These are phyloP conservation scores for Plemyria rubiginata DNA, from an alignment of 2,888 invertebrate species.

Conservation along the genomic window DNA sequence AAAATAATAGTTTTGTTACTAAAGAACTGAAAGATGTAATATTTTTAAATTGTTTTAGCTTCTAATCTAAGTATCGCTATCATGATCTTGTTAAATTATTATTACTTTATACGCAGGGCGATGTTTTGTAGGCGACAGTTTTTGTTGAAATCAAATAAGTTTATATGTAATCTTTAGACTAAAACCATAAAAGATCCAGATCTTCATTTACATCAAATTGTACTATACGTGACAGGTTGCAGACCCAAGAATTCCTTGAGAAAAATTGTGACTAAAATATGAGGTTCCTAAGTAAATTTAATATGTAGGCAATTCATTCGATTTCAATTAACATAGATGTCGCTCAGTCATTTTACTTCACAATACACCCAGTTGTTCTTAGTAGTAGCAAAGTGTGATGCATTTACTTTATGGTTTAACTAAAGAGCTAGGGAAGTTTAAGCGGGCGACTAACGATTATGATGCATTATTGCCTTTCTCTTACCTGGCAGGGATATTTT, in stretches of 20 bases:
- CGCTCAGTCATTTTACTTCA: background rate
- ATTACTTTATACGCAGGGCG: background rate
- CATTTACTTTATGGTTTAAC: background rate
- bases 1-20: conserved; percentile 1
- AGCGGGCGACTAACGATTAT: too few species aligned
- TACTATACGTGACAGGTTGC: background rate
- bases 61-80: conserved; percentile 1
- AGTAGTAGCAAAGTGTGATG: background rate
- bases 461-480: too few species aligned
- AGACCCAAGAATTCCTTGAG: background rate
- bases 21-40: conserved; percentile 7
- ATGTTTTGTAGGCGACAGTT: background rate
- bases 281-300: conserved; percentile 26
- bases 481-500: too few species aligned
- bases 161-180: background rate
- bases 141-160: background rate
- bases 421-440: background rate
- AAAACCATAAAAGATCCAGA: background rate
- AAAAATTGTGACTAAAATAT: conserved; percentile 18
- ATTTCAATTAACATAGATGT: background rate
- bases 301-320: background rate
- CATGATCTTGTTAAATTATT: background rate
- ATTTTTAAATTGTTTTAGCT: background rate
- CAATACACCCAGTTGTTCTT: conserved; percentile 9
- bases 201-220: too few species aligned